These are phyloP conservation scores for Hippolais icterina DNA, from an alignment of 2,113 vertebrate genomes.

Conservation along the genomic window DNA sequence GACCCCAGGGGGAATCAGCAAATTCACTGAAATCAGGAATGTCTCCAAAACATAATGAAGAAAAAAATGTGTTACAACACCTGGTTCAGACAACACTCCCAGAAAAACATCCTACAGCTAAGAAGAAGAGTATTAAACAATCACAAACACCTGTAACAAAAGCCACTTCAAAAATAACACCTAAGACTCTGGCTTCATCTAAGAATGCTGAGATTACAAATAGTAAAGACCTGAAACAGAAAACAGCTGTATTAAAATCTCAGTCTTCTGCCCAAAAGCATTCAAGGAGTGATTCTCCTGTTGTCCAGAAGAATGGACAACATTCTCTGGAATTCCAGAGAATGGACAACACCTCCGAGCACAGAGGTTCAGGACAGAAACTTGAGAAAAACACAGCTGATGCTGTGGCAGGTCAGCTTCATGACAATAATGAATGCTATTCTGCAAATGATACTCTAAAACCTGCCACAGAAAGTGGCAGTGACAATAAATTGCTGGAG, in stretches of 20 bases:
- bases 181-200: conserved; percentile 63
- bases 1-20: conserved; percentile 72
- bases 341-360: not conserved
- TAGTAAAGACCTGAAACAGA: conserved; percentile 72
- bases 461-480: not conserved
- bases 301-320: conserved; percentile 44
- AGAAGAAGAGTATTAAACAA: conserved; percentile 81
- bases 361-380: conserved; percentile 21
- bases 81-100: conserved; percentile 53
- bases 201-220: conserved; percentile 61
- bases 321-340: too few species aligned
- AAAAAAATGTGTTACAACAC: conserved; percentile 74
- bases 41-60: conserved; percentile 84
- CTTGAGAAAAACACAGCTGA: not conserved
- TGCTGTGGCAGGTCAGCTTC: not conserved
- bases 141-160: conserved; percentile 67
- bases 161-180: conserved; percentile 72
- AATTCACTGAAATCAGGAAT: conserved; percentile 76
- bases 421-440: conserved; percentile 1
- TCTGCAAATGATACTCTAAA: conserved; percentile 9
- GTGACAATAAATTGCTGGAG: not conserved
- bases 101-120: conserved; percentile 68
- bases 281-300: conserved; percentile 61
- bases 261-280: conserved; percentile 57
- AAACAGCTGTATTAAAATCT: conserved; percentile 54